phyloP scores from a whole-genome alignment of 2,113 vertebrate genomes.

The Gracilinanus agilis region DNA sequence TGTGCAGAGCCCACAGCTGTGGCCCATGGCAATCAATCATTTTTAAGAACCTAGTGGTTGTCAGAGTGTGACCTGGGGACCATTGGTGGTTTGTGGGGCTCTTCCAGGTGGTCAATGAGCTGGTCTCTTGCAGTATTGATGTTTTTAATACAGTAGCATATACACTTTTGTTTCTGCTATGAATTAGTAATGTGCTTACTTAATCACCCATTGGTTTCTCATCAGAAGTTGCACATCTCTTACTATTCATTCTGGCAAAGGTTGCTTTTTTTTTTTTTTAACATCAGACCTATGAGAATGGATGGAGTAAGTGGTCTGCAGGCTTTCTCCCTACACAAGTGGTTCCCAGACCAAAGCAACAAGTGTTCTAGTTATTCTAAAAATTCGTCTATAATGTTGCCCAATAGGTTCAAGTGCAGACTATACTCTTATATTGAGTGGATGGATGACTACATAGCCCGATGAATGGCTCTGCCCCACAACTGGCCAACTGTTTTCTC shows the following conservation, averaged over 20 bases:
- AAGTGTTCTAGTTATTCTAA: neutral
- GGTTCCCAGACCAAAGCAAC: neutral
- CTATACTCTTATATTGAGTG: too few relatives aligned
- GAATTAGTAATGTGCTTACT: neutral
- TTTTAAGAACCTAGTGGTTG: neutral
- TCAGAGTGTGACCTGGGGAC: neutral
- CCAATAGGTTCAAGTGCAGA: neutral
- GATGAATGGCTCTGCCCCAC: neutral
- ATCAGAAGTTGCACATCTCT: neutral
- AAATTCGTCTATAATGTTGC: neutral
- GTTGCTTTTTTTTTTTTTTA: neutral
- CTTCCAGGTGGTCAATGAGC: neutral
- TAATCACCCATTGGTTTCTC: neutral
- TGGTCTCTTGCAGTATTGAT: neutral
- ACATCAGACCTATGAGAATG: neutral
- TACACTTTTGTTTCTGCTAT: neutral
- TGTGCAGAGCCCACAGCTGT: neutral
- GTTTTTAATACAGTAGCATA: neutral
- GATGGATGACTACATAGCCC: neutral
- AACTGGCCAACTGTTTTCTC: neutral
- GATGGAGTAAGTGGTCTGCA: neutral
- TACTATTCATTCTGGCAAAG: conserved; percentile 21
- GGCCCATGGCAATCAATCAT: neutral
- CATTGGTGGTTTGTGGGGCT: neutral
- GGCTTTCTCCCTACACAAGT: neutral